Conservation (phyloP, 2,888 invertebrate genomes). For the Drosophila nr. perissopoda region DNA sequence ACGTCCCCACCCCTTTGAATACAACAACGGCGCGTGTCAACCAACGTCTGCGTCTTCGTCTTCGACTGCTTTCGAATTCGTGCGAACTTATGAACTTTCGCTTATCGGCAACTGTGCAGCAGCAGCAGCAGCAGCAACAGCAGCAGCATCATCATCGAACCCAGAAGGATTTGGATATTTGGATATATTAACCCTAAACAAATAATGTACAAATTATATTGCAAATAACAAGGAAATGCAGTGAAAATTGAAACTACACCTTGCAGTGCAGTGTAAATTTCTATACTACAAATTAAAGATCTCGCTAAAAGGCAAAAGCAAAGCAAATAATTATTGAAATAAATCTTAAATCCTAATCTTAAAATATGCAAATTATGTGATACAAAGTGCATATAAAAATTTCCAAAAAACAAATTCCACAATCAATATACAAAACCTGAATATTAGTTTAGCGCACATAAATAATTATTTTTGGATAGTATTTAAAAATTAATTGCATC, state of each 20-base stretch:
- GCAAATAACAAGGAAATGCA: constrained; percentile 19
- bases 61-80: constrained; percentile 68
- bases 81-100: constrained; percentile 79
- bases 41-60: constrained; percentile 63
- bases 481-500: constrained; percentile 22
- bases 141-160: constrained; percentile 3
- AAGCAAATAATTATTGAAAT: not conserved
- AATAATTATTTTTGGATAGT: constrained; percentile 13
- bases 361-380: constrained; percentile 30
- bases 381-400: constrained; percentile 31
- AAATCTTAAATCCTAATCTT: constrained; percentile 2
- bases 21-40: constrained; percentile 68
- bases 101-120: constrained; percentile 43
- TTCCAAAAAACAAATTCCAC: constrained; percentile 27
- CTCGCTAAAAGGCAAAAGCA: constrained; percentile 1
- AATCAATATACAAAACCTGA: constrained; percentile 24
- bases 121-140: constrained; percentile 1
- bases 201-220: constrained; percentile 17
- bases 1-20: constrained; percentile 13
- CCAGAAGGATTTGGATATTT: constrained; percentile 39
- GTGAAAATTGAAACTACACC: constrained; percentile 31
- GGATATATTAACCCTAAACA: constrained; percentile 17
- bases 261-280: constrained; percentile 34
- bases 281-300: not conserved
- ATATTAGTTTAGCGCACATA: constrained; percentile 33